Conservation (phyloP, 2,888 invertebrate species). For the Lymantria dispar region DNA sequence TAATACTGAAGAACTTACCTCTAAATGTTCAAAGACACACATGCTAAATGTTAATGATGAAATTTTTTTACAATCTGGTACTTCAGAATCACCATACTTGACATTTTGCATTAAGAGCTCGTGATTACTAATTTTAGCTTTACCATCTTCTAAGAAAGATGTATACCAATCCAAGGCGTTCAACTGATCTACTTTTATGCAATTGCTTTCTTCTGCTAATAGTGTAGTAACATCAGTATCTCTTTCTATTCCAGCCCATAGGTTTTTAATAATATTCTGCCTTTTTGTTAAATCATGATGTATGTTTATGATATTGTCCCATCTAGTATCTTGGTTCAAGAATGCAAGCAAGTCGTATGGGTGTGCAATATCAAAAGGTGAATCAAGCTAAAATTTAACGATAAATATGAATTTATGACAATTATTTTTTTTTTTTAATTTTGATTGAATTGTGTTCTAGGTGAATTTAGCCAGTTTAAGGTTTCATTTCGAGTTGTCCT, state of each 20-base stretch:
- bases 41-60: conserved; percentile 73
- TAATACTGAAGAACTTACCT: conserved; percentile 39
- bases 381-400: conserved; percentile 82
- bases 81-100: conserved; percentile 50
- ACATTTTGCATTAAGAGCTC: conserved; percentile 46
- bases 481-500: no score
- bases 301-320: conserved; percentile 82
- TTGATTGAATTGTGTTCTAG: no score
- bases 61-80: conserved; percentile 85
- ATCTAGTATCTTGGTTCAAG: conserved; percentile 88
- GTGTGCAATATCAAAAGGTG: conserved; percentile 87
- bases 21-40: conserved; percentile 71
- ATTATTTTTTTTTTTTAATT: no score
- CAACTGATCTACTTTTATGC: conserved; percentile 85
- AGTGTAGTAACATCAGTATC: conserved; percentile 84
- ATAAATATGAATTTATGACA: neutral
- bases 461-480: no score
- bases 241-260: conserved; percentile 81
- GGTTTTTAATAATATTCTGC: conserved; percentile 84
- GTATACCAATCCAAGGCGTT: conserved; percentile 86
- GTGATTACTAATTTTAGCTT: conserved; percentile 61
- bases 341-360: conserved; percentile 89
- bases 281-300: conserved; percentile 84
- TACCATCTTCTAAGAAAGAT: conserved; percentile 81
- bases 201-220: conserved; percentile 84